Evolutionary conservation across 2,888 invertebrate genomes (phyloP), one percentile per base, ranked within the genome.

Genomic region (Callinectes sapidus): DNA sequence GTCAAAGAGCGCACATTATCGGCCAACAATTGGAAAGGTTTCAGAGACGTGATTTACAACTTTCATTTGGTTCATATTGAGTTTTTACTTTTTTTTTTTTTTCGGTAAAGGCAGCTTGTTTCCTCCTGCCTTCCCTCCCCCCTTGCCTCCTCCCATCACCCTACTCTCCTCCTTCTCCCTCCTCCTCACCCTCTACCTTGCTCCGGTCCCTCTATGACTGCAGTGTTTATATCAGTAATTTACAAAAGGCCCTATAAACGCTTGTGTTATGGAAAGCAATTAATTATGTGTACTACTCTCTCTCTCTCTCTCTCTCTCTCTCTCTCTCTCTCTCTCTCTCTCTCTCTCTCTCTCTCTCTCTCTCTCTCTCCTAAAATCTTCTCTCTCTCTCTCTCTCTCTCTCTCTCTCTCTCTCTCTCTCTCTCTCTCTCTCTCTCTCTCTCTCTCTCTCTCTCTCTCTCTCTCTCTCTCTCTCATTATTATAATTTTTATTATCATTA

Each of bases 1-100:
- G 71, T 71, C 71, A 71, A 28, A 71, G 71, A 71, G 71, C 61
- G 71, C 71, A 71, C 71, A 71, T 71, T 71, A 71, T 71, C 71
- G 18, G n/a, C n/a, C 71, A 71, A 71, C 71, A 71, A 71, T 71
- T n/a, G 71, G n/a, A n/a, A 71, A 71, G 71, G 71, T 10, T 71
- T 71, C 71, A 71, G n/a, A 71, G 71, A 71, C 71, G 23, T 71
- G 71, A 71, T 71, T 71, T 71, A 71, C n/a, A 18, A n/a, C 71
- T 71, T 71, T 71, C 71, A 71, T 71, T 71, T 71, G 10, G 71
- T 71, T 71, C 71, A 71, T 71, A 71, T 71, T 71, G 71, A 71
- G 48, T 48, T 48, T 48, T 48, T 48, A 48, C 48, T 28, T n/a
- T 71, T 71, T 61, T 28, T n/a, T 71, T 71, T 61, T 71, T 71